Conservation (phyloP, 2,797 vertebrate species). For the Sebastes cheni region DNA sequence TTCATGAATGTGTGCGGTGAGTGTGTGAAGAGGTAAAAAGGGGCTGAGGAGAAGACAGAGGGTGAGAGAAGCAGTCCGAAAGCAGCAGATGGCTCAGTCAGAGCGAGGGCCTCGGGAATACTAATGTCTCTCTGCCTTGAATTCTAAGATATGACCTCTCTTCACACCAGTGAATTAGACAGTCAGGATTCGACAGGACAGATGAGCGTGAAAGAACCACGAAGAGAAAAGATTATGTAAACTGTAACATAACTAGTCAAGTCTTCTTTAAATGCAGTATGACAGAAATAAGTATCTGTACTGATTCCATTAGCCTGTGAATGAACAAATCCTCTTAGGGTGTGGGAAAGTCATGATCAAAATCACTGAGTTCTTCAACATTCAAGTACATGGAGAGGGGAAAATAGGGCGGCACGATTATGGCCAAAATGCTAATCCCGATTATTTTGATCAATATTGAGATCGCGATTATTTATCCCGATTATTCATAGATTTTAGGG, state of each 20-base stretch:
- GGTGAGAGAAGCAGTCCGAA: constrained; percentile 25
- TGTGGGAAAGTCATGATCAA: background rate
- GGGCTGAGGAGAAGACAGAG: constrained; percentile 26
- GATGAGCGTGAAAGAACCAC: constrained; percentile 5
- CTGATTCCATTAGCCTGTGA: background rate
- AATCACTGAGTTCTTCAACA: background rate
- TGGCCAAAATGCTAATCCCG: too few relatives aligned
- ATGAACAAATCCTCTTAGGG: constrained; percentile 5
- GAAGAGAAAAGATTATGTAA: constrained; percentile 3
- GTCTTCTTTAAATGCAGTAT: background rate
- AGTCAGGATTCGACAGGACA: constrained; percentile 33
- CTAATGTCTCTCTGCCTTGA: constrained; percentile 63
- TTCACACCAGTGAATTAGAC: constrained; percentile 49
- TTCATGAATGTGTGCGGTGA: background rate
- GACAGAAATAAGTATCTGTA: background rate
- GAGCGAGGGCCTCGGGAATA: constrained; percentile 53
- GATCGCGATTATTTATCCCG: accelerated
- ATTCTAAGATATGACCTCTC: constrained; percentile 59
- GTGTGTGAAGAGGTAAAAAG: constrained; percentile 6
- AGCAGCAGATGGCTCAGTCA: constrained; percentile 67
- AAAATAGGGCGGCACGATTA: background rate
- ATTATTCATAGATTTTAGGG: too few relatives aligned
- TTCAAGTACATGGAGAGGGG: background rate
- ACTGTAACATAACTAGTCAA: background rate
- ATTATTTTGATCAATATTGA: too few relatives aligned